phyloP scores from a whole-genome alignment of 2,888 invertebrate genomes.

The Phengaris alcon region DNA sequence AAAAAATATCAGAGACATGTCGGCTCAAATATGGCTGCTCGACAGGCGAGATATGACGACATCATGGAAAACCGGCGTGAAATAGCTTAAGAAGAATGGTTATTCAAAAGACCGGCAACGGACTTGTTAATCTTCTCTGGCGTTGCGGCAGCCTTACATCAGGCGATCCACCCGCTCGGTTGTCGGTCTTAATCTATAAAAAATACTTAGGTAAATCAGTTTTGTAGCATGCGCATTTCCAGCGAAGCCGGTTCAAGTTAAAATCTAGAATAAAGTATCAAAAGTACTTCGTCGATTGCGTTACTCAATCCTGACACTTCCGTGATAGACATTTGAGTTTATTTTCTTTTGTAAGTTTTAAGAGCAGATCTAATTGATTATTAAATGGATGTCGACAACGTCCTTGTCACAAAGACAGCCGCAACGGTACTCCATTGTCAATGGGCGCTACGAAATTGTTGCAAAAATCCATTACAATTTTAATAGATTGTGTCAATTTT shows the following conservation, averaged over 20 bases:
- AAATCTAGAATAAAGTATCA: conserved; percentile 10
- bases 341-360: conserved; percentile 57
- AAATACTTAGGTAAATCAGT: too few species aligned
- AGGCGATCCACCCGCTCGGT: too few species aligned
- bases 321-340: conserved; percentile 53
- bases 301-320: conserved; percentile 51
- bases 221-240: too few species aligned
- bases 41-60: too few species aligned
- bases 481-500: not conserved
- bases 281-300: not conserved
- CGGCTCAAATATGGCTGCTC: too few species aligned
- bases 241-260: not conserved
- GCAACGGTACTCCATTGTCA: conserved; percentile 35
- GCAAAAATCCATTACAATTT: conserved; percentile 19
- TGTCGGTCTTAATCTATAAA: too few species aligned
- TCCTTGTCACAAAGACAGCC: conserved; percentile 54
- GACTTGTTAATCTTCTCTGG: too few species aligned
- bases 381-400: conserved; percentile 68
- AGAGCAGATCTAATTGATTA: conserved; percentile 72
- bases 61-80: too few species aligned
- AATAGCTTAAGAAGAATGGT: too few species aligned
- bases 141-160: too few species aligned
- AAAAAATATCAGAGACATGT: too few species aligned
- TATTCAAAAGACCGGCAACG: too few species aligned
- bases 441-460: conserved; percentile 17